Evolutionary conservation across 2,113 vertebrate species (phyloP).

Genomic region (Leptodactylus fuscus): DNA sequence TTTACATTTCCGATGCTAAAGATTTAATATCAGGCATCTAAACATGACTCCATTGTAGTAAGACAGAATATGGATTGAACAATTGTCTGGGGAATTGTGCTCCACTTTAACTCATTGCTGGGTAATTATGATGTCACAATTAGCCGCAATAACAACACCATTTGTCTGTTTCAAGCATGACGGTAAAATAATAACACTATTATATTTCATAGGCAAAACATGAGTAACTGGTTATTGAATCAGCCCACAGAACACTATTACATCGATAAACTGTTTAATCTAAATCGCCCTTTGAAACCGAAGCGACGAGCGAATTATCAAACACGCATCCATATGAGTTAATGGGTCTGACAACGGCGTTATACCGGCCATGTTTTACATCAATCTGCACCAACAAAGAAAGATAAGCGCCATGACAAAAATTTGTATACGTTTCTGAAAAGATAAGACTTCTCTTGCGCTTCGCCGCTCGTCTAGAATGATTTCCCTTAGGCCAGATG

Average conservation of each 20-base stretch:
- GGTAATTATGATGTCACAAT: conserved; percentile 25
- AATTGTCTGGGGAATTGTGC: background rate
- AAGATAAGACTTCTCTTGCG: too few species aligned
- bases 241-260: conserved; percentile 12
- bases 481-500: too few species aligned
- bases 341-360: background rate
- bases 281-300: conserved; percentile 8
- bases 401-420: too few species aligned
- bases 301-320: background rate
- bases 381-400: background rate
- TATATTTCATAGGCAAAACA: conserved; percentile 17
- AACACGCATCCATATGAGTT: background rate
- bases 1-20: conserved; percentile 2
- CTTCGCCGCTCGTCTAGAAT: too few species aligned
- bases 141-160: background rate
- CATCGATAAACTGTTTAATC: conserved; percentile 26
- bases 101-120: background rate
- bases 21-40: conserved; percentile 15
- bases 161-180: background rate
- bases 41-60: background rate
- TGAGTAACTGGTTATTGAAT: conserved; percentile 13
- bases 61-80: background rate
- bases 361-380: background rate
- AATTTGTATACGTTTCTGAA: too few species aligned
- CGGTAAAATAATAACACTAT: conserved; percentile 23